These are phyloP conservation scores for Ceyx melanurus DNA, from an alignment of 2,113 vertebrate genomes.

Conservation along the genomic window DNA sequence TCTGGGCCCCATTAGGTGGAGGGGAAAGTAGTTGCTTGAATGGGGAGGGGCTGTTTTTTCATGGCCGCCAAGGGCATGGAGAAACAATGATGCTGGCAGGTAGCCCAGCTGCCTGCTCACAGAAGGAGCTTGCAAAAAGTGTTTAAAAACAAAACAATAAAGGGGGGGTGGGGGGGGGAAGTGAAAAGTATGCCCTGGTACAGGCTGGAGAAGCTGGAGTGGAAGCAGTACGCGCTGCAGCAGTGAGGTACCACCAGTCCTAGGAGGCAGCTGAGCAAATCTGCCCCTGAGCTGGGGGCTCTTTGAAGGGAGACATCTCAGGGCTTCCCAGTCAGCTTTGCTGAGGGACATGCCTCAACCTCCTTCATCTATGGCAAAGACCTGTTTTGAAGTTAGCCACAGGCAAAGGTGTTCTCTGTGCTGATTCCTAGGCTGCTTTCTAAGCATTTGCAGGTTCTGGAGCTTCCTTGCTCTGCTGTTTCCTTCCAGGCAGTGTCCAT, in stretches of 20 bases:
- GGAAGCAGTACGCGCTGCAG: background rate
- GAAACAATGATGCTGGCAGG: background rate
- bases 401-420: background rate
- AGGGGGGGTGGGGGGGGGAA: no score
- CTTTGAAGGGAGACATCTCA: background rate
- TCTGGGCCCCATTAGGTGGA: background rate
- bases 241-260: accelerated
- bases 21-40: background rate
- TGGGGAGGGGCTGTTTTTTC: background rate
- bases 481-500: background rate
- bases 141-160: background rate
- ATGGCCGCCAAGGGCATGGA: background rate
- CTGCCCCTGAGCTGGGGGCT: background rate
- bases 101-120: accelerated
- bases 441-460: background rate
- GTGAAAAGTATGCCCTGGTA: background rate
- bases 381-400: background rate
- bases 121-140: background rate
- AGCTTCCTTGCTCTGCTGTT: background rate
- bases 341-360: accelerated
- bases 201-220: background rate
- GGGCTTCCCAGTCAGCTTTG: background rate
- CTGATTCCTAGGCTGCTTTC: background rate
- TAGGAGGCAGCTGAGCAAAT: background rate
- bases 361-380: background rate